Evolutionary conservation across 2,797 vertebrate species (phyloP), one percentile per base, ranked within the genome.

Genomic region (Gobionotothen gibberifrons): DNA sequence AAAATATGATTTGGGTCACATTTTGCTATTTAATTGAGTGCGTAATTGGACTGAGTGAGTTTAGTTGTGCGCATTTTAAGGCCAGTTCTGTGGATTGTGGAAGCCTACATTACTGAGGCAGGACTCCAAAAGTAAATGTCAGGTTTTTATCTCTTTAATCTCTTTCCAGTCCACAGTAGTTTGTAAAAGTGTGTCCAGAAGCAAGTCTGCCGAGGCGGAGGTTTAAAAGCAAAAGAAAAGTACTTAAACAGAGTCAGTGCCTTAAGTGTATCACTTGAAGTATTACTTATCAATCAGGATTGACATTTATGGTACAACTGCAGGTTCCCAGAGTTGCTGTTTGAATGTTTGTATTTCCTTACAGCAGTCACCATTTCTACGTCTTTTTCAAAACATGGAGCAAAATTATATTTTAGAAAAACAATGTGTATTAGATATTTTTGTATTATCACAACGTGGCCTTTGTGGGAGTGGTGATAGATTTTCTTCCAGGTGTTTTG

Each of bases 191-290:
- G 36, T 46, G 80, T 72, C 64, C 48, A 43, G 77, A 77, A 40
- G 74, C 79, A 14, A 17, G 51, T 60, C 67, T 43, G 46, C 64
- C 67, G 72, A 64, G 61, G 59, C 52, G 32, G 56, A 63, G 62
- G 17, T 61, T 62, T 67, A 56, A 88, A 85, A 81, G 67, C 85
- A 91, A 91, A 85, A 82, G 70, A 83, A 88, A 92, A 93, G 93
- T 94, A 93, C 93, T 95, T 94, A 94, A 83, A 87, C 76, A 84
- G 85, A 88, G 83, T 84, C 89, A 89, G 93, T 94, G 94, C 94
- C 94, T 95, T 93, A 89, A 85, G 83, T 83, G 78, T 75, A 39
- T 78, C 66, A 85, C 84, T 87, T 90, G 74, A 86, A 88, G 49
- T 90, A 62, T 79, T 72, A 62, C 60, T 81, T 60, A 65, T 85